These are phyloP conservation scores for Galagoides demidoff DNA, from an alignment of 2,797 vertebrate genomes.

Conservation along the genomic window DNA sequence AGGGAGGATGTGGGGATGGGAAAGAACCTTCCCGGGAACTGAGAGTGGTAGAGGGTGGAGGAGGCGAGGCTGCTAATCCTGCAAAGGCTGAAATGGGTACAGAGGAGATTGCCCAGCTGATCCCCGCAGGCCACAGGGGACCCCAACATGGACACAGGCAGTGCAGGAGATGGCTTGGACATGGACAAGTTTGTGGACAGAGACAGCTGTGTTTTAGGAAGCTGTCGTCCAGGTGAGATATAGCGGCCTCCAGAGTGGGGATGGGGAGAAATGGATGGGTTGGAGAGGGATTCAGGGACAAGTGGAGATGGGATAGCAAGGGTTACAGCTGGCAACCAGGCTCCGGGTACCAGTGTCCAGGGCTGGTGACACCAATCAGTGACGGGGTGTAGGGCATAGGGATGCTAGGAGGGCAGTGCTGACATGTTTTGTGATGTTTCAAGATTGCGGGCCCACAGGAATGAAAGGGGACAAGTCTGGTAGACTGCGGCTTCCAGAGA, in stretches of 20 bases:
- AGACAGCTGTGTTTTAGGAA: not conserved
- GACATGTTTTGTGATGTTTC: not conserved
- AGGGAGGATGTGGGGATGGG: not conserved
- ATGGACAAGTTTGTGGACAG: not conserved
- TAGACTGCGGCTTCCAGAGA: not conserved
- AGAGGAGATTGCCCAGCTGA: not conserved
- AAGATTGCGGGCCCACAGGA: not conserved
- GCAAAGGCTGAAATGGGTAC: too few relatives aligned
- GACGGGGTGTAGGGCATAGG: accelerated
- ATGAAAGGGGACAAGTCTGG: not conserved
- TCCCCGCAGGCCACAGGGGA: accelerated
- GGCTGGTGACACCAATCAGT: not conserved
- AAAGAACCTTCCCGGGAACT: accelerated
- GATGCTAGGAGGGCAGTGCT: not conserved
- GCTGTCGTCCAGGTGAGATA: not conserved
- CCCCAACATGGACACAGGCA: not conserved
- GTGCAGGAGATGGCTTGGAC: not conserved
- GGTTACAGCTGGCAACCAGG: not conserved
- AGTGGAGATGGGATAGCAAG: accelerated
- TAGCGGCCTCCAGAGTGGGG: not conserved
- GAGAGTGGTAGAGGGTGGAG: not conserved
- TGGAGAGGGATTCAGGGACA: too few relatives aligned
- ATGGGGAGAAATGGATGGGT: not conserved
- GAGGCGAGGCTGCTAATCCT: not conserved
- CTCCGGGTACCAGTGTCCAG: not conserved